phyloP scores from a whole-genome alignment of 2,113 vertebrate genomes.

The Eonycteris spelaea region DNA sequence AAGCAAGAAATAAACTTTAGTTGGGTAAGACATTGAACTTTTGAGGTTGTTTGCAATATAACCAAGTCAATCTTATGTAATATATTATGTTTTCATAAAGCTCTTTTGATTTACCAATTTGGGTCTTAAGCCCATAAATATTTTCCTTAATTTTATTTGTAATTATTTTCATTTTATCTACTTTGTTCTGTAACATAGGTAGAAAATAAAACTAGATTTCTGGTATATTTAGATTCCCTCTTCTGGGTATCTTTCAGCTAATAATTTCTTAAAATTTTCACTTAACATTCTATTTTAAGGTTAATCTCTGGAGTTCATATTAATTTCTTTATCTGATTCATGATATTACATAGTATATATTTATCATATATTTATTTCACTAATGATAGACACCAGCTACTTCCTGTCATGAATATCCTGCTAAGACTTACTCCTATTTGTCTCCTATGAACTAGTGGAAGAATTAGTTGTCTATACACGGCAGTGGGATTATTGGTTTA shows the following conservation, averaged over 20 bases:
- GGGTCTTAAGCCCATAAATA: background rate
- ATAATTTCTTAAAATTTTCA: background rate
- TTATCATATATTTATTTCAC: background rate
- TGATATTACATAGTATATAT: background rate
- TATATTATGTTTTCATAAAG: background rate
- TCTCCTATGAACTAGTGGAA: background rate
- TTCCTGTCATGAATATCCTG: background rate
- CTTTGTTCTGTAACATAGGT: background rate
- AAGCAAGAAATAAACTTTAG: background rate
- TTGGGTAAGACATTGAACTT: background rate
- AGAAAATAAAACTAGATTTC: background rate
- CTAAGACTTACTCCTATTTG: background rate
- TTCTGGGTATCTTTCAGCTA: background rate
- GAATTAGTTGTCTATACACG: background rate
- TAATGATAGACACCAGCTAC: background rate
- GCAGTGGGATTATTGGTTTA: background rate
- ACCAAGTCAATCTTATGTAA: background rate
- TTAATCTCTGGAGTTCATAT: background rate
- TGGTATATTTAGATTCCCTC: background rate
- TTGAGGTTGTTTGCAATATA: background rate
- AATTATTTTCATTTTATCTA: background rate
- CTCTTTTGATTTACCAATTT: background rate
- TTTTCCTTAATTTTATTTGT: background rate
- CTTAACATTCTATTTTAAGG: background rate
- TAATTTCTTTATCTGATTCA: background rate